Percentiles rank a stretch among this genome's conserved stretches.
These are phyloP conservation scores for human DNA, from an alignment of 2,113 vertebrate genomes.

Conservation along the genomic window DNA sequence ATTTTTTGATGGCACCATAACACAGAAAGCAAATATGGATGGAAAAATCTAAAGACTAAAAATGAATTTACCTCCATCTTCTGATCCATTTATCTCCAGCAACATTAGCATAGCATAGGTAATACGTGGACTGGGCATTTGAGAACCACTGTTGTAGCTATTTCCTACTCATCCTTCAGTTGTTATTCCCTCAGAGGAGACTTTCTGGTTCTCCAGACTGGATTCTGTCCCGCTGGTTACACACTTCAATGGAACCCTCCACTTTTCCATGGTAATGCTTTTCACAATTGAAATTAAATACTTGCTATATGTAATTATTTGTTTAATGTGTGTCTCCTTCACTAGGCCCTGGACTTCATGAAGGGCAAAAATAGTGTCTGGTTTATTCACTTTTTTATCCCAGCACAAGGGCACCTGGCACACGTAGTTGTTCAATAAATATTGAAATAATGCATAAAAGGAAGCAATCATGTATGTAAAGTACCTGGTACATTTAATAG, in stretches of 20 bases:
- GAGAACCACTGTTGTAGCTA: neutral
- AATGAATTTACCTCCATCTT: neutral
- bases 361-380: neutral
- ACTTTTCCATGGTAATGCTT: neutral
- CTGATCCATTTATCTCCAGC: neutral
- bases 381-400: neutral
- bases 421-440: neutral
- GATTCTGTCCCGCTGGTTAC: neutral
- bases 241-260: neutral
- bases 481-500: neutral
- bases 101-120: neutral
- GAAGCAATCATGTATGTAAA: neutral
- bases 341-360: neutral
- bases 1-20: neutral
- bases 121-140: neutral
- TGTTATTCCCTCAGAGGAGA: neutral
- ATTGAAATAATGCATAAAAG: neutral
- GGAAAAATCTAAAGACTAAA: conserved; percentile 21
- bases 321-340: conserved; percentile 17
- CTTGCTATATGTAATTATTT: neutral
- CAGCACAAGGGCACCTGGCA: neutral
- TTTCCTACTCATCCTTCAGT: neutral
- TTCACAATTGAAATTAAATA: neutral
- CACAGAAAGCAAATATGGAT: neutral
- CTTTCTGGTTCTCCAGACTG: neutral